Evolutionary conservation across 2,888 invertebrate species (phyloP).

Genomic region (Tetragnatha montana): DNA sequence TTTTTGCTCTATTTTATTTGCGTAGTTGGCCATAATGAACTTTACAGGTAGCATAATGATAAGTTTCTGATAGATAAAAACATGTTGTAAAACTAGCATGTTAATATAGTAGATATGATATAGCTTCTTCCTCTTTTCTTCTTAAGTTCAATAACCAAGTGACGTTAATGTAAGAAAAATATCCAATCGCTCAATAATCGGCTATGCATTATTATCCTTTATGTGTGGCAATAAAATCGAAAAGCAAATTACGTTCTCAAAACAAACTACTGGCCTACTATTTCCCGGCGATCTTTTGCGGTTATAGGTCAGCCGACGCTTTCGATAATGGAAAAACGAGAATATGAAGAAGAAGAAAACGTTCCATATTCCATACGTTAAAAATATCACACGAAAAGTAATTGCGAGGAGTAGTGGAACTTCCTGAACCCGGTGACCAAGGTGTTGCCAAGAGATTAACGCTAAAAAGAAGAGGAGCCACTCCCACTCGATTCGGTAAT

Average conservation of each 20-base stretch:
- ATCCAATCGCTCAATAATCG: not conserved
- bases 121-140: not conserved
- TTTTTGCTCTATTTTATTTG: no score
- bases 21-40: no score
- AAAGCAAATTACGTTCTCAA: not conserved
- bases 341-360: not conserved
- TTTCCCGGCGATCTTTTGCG: not conserved
- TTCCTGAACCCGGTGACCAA: conserved; percentile 14
- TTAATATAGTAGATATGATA: no score
- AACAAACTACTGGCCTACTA: not conserved
- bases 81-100: no score
- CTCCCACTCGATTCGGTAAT: conserved; percentile 32
- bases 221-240: not conserved
- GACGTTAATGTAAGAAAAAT: not conserved
- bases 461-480: not conserved
- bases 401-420: conserved; percentile 24
- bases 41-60: no score
- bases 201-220: not conserved
- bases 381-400: conserved; percentile 5
- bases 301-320: conserved; percentile 5
- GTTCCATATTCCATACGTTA: conserved; percentile 17
- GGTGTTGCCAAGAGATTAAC: not conserved
- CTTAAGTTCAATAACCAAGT: not conserved
- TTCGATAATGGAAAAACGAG: conserved; percentile 9
- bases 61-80: no score